Base-by-base conservation (phyloP, 1,140 invertebrate species). In the Hylyphantes graminicola region DNA sequence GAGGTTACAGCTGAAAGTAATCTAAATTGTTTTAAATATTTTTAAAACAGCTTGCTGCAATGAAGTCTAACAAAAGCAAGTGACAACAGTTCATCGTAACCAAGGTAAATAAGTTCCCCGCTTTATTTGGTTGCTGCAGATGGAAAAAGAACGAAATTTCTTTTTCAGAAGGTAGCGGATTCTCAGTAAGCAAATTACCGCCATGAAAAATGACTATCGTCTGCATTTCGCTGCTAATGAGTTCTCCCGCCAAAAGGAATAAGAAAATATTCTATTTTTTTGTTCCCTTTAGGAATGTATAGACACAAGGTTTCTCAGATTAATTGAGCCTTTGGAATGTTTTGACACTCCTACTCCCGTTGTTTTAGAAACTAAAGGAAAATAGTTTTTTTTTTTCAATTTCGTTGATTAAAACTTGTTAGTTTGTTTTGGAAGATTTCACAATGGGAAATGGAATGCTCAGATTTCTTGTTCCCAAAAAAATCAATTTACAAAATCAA, bases 111-210 rank as follows among this genome's bases (percentile, higher is more conserved):
- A 35, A 35, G 35, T 35, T 35, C 35, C 35, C 5, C 1, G 35
- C 35, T 35, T 35, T 35, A 35, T 35, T 35, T 35, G 35, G 35
- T 35, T 35, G 35, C 35, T 35, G 35, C 35, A 35, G 5, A 35
- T 35, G 35, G 35, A 35, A 35, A 35, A 35, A 35, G 35, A 35
- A 35, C 35, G 5, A 35, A 35, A 35, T 35, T 35, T 35, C 35
- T 35, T 35, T 35, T 35, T 35, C 35, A 35, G 35, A 35, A 35
- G 35, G 35, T 35, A 35, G 35, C 35, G 54, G 53, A 17, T 70
- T 70, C 68, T 48, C 15, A 70, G 68, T 70, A 70, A 70, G 68
- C 68, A 70, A 70, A 70, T 70, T 70, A 70, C 68, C 68, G 54
- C 15, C 50, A 6, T 70, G 67, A 70, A 70, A 70, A 70, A 70